phyloP scores from a whole-genome alignment of 1,140 invertebrate species.

The Bombus cullumanus region DNA sequence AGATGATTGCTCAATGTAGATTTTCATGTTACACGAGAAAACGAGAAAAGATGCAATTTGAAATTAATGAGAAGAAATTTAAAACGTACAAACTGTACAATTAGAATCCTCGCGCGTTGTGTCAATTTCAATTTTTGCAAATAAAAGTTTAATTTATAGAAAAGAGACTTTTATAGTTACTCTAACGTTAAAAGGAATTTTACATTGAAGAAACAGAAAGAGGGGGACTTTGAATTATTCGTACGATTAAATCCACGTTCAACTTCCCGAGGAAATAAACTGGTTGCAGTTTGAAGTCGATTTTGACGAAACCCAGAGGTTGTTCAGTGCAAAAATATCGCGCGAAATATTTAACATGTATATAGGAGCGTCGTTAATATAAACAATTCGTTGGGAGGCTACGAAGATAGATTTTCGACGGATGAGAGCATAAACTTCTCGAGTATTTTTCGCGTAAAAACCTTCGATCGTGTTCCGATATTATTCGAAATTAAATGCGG shows the following conservation, averaged over 20 bases:
- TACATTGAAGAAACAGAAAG: not conserved
- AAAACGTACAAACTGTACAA: not conserved
- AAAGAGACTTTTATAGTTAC: too few relatives aligned
- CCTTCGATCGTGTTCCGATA: constrained; percentile 6
- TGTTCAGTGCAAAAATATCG: constrained; percentile 4
- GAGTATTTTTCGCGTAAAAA: not conserved
- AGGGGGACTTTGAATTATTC: not conserved
- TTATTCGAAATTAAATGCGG: constrained; percentile 15
- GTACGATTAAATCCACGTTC: not conserved
- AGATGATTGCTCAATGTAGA: not conserved
- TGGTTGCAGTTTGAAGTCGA: constrained; percentile 4
- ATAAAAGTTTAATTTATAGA: too few relatives aligned
- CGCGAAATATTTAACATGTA: not conserved
- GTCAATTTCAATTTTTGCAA: too few relatives aligned
- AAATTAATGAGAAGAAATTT: not conserved
- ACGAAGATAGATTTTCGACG: not conserved
- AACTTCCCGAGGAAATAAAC: not conserved
- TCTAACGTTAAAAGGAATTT: not conserved
- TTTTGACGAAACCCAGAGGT: not conserved
- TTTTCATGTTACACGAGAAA: not conserved
- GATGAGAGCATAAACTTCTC: not conserved
- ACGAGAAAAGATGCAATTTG: too few relatives aligned
- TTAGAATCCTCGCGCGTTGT: too few relatives aligned
- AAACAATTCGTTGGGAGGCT: not conserved
- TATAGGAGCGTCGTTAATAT: too few relatives aligned